Evolutionary conservation across 2,888 invertebrate species (phyloP).

Genomic region (Myopa tessellatipennis): DNA sequence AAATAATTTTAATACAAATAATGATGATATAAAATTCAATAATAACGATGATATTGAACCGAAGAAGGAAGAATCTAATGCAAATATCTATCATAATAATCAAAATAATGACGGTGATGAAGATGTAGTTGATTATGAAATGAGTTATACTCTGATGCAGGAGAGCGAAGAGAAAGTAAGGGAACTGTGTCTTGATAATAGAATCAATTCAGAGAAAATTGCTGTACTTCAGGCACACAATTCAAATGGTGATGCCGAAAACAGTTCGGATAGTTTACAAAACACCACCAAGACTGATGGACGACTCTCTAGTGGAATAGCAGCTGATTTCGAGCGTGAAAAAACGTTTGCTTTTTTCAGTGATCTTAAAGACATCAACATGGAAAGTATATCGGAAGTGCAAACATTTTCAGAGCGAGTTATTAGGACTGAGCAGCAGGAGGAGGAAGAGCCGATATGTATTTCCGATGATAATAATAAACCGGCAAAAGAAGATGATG

Average conservation of each 20-base stretch:
- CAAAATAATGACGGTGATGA: background rate
- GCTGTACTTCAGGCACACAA: background rate
- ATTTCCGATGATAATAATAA: background rate
- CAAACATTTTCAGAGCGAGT: background rate
- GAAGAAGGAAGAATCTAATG: background rate
- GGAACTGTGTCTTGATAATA: background rate
- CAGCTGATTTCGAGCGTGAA: background rate
- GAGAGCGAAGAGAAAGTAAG: background rate
- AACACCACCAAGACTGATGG: too few relatives aligned
- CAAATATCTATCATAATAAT: background rate
- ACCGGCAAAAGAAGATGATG: background rate
- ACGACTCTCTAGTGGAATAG: too few relatives aligned
- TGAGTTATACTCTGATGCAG: background rate
- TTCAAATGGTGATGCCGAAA: background rate
- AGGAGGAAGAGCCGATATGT: background rate
- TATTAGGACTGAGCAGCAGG: background rate
- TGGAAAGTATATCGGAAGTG: background rate
- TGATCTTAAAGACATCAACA: background rate
- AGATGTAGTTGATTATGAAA: background rate
- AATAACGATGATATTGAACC: too few relatives aligned
- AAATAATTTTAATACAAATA: background rate
- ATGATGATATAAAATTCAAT: background rate
- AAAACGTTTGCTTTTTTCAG: too few relatives aligned
- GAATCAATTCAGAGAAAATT: background rate
- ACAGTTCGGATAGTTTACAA: too few relatives aligned